phyloP scores from a whole-genome alignment of 2,113 vertebrate species.

The Budorcas taxicolor region DNA sequence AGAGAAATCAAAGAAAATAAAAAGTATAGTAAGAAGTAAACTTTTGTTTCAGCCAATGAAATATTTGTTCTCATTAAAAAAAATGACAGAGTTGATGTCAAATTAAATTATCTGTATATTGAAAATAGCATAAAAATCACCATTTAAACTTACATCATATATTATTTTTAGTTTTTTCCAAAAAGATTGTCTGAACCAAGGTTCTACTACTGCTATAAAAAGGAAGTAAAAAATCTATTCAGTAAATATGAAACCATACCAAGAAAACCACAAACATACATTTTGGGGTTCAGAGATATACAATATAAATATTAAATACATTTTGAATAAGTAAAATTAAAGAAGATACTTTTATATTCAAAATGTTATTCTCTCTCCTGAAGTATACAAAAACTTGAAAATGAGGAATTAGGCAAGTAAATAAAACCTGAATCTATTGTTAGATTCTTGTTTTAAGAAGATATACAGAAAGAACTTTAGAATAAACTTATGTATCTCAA shows the following conservation, averaged over 20 bases:
- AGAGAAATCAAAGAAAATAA: not conserved
- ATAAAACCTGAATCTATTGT: not conserved
- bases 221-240: not conserved
- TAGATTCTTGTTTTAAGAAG: not conserved
- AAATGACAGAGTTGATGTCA: not conserved
- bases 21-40: not conserved
- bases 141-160: not conserved
- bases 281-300: not conserved
- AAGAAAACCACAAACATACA: not conserved
- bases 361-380: not conserved
- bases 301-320: not conserved
- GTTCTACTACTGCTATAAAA: not conserved
- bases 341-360: not conserved
- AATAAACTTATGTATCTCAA: not conserved
- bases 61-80: not conserved
- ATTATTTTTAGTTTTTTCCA: not conserved
- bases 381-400: not conserved
- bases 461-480: not conserved
- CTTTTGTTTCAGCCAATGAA: not conserved
- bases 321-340: conserved; percentile 14
- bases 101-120: not conserved
- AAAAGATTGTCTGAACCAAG: not conserved
- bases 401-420: not conserved
- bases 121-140: not conserved
- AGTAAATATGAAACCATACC: not conserved